Conservation (phyloP, 2,888 invertebrate species). For the Vesta saturnalis region DNA sequence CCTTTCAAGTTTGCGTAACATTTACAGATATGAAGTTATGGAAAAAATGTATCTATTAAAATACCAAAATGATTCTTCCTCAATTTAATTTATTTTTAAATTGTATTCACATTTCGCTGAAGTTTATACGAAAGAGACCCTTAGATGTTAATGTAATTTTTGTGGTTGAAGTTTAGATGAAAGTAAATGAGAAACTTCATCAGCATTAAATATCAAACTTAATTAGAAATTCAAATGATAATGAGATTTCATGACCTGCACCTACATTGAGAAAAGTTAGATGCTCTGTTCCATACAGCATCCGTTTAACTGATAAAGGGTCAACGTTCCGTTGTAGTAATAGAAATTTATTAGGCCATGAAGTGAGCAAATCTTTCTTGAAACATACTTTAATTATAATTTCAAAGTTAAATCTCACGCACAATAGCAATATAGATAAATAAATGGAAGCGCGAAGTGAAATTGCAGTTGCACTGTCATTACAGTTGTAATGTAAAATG, state of each 20-base stretch:
- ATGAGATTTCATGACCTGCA: constrained; percentile 33
- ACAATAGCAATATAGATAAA: no score
- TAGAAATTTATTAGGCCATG: constrained; percentile 29
- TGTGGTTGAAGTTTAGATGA: no score
- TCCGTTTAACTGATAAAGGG: constrained; percentile 32
- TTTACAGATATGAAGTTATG: no score
- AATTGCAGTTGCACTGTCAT: neutral
- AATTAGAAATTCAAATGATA: constrained; percentile 26
- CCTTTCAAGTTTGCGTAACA: no score
- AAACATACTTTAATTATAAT: neutral
- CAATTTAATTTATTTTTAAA: no score
- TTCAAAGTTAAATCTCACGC: neutral
- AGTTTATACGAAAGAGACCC: no score
- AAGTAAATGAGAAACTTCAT: neutral
- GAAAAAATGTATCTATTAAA: neutral
- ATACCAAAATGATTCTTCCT: no score
- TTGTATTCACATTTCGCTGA: no score
- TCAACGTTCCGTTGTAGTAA: constrained; percentile 34
- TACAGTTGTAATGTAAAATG: neutral
- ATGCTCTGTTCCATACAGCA: constrained; percentile 30
- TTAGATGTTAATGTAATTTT: neutral
- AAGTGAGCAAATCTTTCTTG: constrained; percentile 14
- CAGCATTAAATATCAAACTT: neutral
- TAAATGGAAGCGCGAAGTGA: neutral
- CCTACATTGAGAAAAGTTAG: constrained; percentile 30